Base-by-base conservation (phyloP, 2,888 invertebrate species). In the Drosophila anomalata region DNA sequence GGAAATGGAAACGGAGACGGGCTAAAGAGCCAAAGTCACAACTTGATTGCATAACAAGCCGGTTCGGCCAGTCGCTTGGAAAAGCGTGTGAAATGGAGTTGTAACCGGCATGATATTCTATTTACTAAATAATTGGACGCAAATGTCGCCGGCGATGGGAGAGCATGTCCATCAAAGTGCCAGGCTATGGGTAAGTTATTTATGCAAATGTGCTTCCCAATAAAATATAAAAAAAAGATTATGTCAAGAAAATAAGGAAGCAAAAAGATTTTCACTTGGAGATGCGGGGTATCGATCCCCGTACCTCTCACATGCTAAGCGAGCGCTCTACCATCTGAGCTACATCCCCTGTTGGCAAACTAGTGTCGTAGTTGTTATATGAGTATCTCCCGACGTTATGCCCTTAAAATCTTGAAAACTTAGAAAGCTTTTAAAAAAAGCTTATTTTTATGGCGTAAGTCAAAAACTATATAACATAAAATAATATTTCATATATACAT, bases 251-350 rank as follows among this genome's bases (percentile, higher is more conserved):
- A 44, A 36, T 33, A 26, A 14, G 51, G 29, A 50, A 8, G 7
- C 9, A 12, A 24, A 39, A 39, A 20, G 44, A n/a, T 11, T 42
- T 20, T 17, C 0, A 0, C 56, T 14, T 90, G 91, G 91, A 91
- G 90, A 90, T 89, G 90, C 90, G 88, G 90, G 91, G 91, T 89
- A 91, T 91, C 91, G 91, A 91, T 90, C 91, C 90, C 91, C 89
- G 89, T 90, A 91, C 91, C 91, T 91, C 90, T 91, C 90, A 89
- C 90, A 91, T 91, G 91, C 90, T 90, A 90, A 91, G 90, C 91
- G 91, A 91, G 90, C 91, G 90, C 90, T 91, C 91, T 91, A 91
- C 91, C 91, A 91, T 90, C 91, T 91, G 91, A 91, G 91, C 91
- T 91, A 91, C 91, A 91, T 89, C 90, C 91, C 91, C 91, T 29